A percentile compares a stretch with the other conserved stretches of the same genome.
Conservation (phyloP, 2,888 invertebrate genomes). For the Campoplex nolae region DNA sequence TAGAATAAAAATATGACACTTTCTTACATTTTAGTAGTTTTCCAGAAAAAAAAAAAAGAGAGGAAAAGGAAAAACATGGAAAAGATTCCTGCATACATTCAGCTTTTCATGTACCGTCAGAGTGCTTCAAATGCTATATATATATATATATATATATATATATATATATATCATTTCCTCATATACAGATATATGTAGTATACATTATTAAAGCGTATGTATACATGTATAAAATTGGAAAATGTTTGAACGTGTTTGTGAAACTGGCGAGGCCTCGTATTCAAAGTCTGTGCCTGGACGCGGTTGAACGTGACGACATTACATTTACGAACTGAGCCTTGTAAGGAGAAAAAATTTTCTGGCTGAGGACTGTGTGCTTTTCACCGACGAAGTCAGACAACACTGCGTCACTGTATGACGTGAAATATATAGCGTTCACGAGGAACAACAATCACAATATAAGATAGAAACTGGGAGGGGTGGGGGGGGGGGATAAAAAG, state of each 20-base stretch:
- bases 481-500: not conserved
- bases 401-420: conserved; percentile 23
- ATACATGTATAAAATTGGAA: not conserved
- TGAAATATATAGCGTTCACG: conserved; percentile 23
- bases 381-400: conserved; percentile 27
- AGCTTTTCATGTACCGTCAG: conserved; percentile 22
- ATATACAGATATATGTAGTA: not conserved
- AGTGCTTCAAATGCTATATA: conserved; percentile 28
- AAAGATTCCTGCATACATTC: conserved; percentile 8
- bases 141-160: not conserved
- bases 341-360: not conserved
- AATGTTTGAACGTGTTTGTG: conserved; percentile 24
- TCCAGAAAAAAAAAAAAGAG: not conserved
- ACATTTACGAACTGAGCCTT: conserved; percentile 17
- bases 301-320: conserved; percentile 58
- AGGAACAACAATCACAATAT: conserved; percentile 18
- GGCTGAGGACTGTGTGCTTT: conserved; percentile 23
- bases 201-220: not conserved
- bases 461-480: not conserved
- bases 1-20: conserved; percentile 25
- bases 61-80: not conserved
- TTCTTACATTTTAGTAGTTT: conserved; percentile 38
- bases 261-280: conserved; percentile 33
- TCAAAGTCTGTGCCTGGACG: conserved; percentile 56
- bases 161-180: not conserved